phyloP scores from a whole-genome alignment of 2,797 vertebrate species.

The Muraenolepis orangiensis region DNA sequence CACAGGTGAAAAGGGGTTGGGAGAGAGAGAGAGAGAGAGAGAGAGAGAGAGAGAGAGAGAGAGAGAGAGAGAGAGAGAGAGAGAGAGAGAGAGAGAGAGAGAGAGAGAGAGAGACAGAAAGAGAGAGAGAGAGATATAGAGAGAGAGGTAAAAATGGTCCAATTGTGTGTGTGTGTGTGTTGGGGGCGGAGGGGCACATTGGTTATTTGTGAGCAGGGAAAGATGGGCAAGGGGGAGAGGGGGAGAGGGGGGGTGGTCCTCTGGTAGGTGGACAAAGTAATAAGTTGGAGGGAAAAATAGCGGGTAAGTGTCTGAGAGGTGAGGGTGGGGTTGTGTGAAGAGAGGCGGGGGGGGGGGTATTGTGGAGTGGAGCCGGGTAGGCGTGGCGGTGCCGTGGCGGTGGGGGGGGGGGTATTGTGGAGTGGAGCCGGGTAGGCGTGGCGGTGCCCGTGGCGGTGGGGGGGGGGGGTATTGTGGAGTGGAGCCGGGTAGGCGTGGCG shows the following conservation, averaged over 20 bases:
- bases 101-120: background rate
- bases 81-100: conserved; percentile 11
- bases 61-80: conserved; percentile 22
- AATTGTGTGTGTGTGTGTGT: background rate
- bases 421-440: too few relatives aligned
- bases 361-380: too few relatives aligned
- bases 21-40: background rate
- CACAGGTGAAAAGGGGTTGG: background rate
- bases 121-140: conserved; percentile 23
- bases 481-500: too few relatives aligned
- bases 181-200: conserved; percentile 22
- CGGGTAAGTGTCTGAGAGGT: conserved; percentile 50
- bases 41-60: conserved; percentile 28
- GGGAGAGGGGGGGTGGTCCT: conserved; percentile 34
- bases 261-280: conserved; percentile 45
- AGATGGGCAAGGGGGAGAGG: conserved; percentile 25
- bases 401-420: too few relatives aligned
- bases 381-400: too few relatives aligned
- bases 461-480: too few relatives aligned
- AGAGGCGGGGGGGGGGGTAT: too few relatives aligned
- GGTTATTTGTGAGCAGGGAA: too few relatives aligned
- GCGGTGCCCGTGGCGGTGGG: too few relatives aligned
- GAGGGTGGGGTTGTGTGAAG: too few relatives aligned
- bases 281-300: conserved; percentile 52
- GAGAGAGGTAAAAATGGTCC: conserved; percentile 20